Evolutionary conservation across 2,113 vertebrate species (phyloP), one percentile per base, ranked within the genome.

Genomic region (Hipposideros armiger): DNA sequence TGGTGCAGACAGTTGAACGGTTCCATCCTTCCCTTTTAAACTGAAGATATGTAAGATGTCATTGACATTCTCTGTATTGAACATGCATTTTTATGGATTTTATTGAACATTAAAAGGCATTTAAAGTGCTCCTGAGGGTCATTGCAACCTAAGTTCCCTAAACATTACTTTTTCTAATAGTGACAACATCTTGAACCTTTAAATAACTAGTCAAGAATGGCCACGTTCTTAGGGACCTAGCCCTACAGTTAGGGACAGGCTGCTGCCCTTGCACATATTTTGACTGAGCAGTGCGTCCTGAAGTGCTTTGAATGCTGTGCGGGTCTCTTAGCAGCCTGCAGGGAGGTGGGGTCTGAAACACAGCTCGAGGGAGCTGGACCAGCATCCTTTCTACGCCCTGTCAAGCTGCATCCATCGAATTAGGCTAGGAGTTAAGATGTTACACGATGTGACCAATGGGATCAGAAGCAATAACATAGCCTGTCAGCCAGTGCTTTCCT

Each of bases 381-480:
- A 82, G 82, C 45, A 67, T 82, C 76, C 77, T 76, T 58, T 50
- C 62, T 96, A 95, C 2, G 58, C 91, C 93, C 95, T 97, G 94
- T 96, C 97, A 98, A 94, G 83, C 86, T 95, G 8, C 81, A 98
- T 97, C 74, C 78, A 96, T 97, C 78, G 52, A 77, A 83, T 90
- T 84, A 97, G 72, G 8, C 94, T 97, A 69, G 24, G 42, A 90
- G 77, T 97, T 91, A 97, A 97, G 94, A 97, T n/a, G 60, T 91
- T 97, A 97, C 47, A 85, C 52, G 87, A 97, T 76, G 82, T 96
- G 97, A 96, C 94, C 90, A 94, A 95, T 22, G 78, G 54, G 91
- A 97, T 97, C 95, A 97, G 97, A 97, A 56, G 84, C 56, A 94
- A 87, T 93, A 97, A 96, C 8, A 64, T 4, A 87, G 70, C 45